phyloP scores from a whole-genome alignment of 2,113 vertebrate species.

The Hippocampus guttulatus region DNA sequence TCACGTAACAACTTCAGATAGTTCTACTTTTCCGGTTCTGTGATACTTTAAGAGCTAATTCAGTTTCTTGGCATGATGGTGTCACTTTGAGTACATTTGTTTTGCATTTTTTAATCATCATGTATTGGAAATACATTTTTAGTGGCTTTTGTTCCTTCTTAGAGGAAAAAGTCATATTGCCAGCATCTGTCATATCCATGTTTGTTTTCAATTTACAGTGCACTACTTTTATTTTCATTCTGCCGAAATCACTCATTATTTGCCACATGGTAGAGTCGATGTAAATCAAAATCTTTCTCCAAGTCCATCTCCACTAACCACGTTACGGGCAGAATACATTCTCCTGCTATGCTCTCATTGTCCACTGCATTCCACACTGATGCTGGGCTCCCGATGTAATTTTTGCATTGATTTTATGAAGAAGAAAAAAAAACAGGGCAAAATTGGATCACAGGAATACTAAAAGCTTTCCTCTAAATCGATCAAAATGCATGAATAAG shows the following conservation, averaged over 20 bases:
- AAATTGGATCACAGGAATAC: slow-evolving; percentile 67
- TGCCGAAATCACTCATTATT: slow-evolving; percentile 47
- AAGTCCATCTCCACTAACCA: slow-evolving; percentile 68
- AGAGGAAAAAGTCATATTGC: not conserved
- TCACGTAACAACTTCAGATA: not conserved
- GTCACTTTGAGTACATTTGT: not conserved
- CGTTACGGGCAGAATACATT: slow-evolving; percentile 64
- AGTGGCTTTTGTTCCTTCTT: not conserved
- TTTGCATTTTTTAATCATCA: not conserved
- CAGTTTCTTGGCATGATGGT: not conserved
- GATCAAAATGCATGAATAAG: slow-evolving; percentile 69
- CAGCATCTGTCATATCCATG: not conserved
- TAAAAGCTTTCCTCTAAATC: slow-evolving; percentile 72
- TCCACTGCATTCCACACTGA: slow-evolving; percentile 51
- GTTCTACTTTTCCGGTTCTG: not conserved
- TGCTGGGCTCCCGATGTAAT: slow-evolving; percentile 59
- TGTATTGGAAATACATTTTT: not conserved
- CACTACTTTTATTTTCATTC: slow-evolving; percentile 20
- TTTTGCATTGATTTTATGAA: slow-evolving; percentile 68
- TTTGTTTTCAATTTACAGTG: not conserved
- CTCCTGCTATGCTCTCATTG: slow-evolving; percentile 59
- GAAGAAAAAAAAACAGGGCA: slow-evolving; percentile 48
- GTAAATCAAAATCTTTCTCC: slow-evolving; percentile 64
- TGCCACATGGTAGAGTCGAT: slow-evolving; percentile 48
- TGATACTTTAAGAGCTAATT: not conserved